Evolutionary conservation across 2,888 invertebrate genomes (phyloP), one percentile per base, ranked within the genome.

Genomic region (Leptarthrus brevirostris): DNA sequence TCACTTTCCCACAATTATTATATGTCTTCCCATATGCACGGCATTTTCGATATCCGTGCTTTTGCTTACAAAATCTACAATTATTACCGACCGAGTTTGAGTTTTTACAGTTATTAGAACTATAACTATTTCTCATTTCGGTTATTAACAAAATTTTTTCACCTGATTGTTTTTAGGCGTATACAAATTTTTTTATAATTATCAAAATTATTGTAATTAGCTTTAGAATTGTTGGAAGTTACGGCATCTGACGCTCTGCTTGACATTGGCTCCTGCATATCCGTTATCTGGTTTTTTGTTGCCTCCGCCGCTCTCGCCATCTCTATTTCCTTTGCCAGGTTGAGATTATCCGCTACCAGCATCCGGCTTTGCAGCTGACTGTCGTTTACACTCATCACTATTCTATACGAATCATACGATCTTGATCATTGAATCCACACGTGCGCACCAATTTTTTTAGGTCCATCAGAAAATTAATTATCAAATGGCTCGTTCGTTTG

Each of bases 381-480:
- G 20, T 72, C 56, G 0, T 3, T 0, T 5, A 58, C 34, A 20
- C 72, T 64, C 34, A 64, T 8, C 4, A 74, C 70, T 34, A 74
- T 70, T 44, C 44, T 53, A 14, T 70, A 16, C 74, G 22, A 12
- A 74, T 34, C 70, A 74, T 70, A 4, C 34, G n/a, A 40, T 66
- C 36, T 66, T 53, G 20, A 14, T 53, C 73, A 20, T 10, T 22
- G 16, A 53, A 74, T 8, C 61, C 71, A 64, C 70, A 74, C 2
- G n/a, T 53, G 2, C 47, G 54, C 1, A 58, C 61, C 3, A 74
- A 34, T 20, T 56, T 72, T 66, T 66, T 72, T 10, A 74, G 18
- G 24, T 74, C 72, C 18, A 66, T 72, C 30, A 74, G 30, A 34
- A 72, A 74, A 16, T 40, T 20, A 24, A n/a, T n/a, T n/a, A n/a